Conservation (phyloP, 2,113 vertebrate genomes). For the Bubo scandiacus region DNA sequence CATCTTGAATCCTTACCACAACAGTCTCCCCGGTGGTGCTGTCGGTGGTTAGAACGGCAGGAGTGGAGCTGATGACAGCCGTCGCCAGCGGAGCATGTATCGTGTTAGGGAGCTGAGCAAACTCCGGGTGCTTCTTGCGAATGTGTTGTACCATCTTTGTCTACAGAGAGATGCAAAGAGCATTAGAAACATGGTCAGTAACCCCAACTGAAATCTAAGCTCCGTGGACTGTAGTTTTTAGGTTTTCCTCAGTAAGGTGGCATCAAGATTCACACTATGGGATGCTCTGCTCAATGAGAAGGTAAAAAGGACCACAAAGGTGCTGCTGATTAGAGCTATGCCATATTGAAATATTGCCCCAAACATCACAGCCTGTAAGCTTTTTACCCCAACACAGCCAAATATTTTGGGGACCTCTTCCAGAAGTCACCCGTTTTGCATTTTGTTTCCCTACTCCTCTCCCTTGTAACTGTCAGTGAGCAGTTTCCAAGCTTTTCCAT, state of each 20-base stretch:
- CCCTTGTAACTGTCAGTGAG: not conserved
- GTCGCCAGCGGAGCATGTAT: constrained; percentile 84
- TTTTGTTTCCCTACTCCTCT: not conserved
- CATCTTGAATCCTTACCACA: constrained; percentile 83
- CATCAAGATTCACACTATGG: not conserved
- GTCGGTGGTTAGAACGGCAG: constrained; percentile 85
- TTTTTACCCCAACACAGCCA: not conserved
- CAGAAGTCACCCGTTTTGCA: not conserved
- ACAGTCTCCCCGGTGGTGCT: constrained; percentile 86
- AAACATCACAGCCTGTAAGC: not conserved
- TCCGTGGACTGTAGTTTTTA: not conserved
- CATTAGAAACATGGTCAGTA: not conserved
- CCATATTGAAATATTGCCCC: not conserved
- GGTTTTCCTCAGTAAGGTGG: not conserved
- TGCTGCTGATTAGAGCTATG: not conserved
- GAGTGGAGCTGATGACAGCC: constrained; percentile 86
- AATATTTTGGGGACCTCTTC: not conserved
- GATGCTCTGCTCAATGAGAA: not conserved
- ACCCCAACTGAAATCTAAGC: not conserved
- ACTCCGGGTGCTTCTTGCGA: constrained; percentile 95
- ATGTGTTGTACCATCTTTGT: constrained; percentile 99
- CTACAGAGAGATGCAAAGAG: constrained; percentile 60
- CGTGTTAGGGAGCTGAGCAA: constrained; percentile 82
- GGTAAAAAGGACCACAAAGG: not conserved
- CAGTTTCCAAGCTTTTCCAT: not conserved